Base-by-base conservation (phyloP, 2,797 vertebrate species). In the Lerista edwardsae region DNA sequence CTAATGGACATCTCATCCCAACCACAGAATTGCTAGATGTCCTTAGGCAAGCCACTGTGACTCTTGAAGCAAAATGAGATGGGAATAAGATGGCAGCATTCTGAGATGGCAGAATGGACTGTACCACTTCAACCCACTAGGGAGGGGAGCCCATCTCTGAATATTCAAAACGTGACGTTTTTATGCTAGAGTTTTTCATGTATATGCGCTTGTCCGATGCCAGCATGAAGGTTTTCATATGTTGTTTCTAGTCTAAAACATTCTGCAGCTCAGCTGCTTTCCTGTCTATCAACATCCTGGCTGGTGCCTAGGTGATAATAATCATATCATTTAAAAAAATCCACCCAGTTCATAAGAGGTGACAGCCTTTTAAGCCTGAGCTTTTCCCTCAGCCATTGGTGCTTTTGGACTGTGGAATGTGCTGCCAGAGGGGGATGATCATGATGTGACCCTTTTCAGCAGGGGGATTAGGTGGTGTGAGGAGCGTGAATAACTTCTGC, bases 401-500 rank as follows among this genome's bases (percentile, higher is more conserved):
- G 31, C 41, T 75, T 51, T 84, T 29, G 57, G 72, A 68, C 84
- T 57, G 27, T 36, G 73, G 34, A n/a, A 51, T 74, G 62, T 65
- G 64, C 36, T 75, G 44, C 77, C 71, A 65, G 77, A 67, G 41
- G 41, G 34, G n/a, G 47, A 59, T 21, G 77, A 73, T n/a, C n/a
- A n/a, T 55, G 76, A 64, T 36, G 34, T 55, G 79, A 69, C 61
- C 34, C 39, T 39, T 84, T 87, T 61, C n/a, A 85, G 44, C n/a
- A 62, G 51, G 59, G 79, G 76, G 61, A 85, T 82, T 85, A 82
- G 65, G 27, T 55, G 59, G 31, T 51, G 59, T 79, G 65, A 85
- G 59, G 41, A 84, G 51, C 1, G 12, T 87, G 83, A 77, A 29
- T 77, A 84, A 44, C 44, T 67, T 78, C 80, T 86, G n/a, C 75